Conservation (phyloP, 2,888 invertebrate species). For the Agrochola lychnidis region DNA sequence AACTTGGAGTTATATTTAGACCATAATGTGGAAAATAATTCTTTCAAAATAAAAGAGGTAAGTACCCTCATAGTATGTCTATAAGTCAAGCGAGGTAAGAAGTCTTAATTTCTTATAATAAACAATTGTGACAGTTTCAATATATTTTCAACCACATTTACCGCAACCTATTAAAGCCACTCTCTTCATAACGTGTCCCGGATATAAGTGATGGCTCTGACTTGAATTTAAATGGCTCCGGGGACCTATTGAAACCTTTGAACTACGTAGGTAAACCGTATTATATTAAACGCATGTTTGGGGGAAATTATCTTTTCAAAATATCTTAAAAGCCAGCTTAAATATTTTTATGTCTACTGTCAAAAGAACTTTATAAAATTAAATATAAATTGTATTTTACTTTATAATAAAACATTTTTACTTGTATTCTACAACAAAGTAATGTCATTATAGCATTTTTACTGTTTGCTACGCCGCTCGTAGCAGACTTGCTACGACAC, state of each 20-base stretch:
- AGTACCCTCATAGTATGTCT: neutral
- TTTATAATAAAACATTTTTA: conserved; percentile 24
- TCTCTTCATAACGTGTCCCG: conserved; percentile 1
- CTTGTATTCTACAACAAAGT: conserved; percentile 15
- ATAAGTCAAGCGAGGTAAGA: neutral
- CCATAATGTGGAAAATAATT: neutral
- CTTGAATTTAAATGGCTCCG: conserved; percentile 16
- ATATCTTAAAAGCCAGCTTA: neutral
- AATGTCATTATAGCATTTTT: conserved; percentile 21
- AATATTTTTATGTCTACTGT: conserved; percentile 7
- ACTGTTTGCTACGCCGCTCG: conserved; percentile 49
- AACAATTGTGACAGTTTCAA: neutral
- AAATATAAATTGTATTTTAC: conserved; percentile 1
- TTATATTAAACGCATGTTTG: neutral
- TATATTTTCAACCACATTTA: conserved; percentile 10
- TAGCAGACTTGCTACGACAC: conserved; percentile 49
- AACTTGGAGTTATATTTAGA: neutral
- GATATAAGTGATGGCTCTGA: conserved; percentile 17
- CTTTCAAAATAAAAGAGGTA: neutral
- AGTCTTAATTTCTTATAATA: neutral
- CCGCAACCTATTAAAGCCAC: neutral
- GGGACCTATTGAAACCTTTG: conserved; percentile 17
- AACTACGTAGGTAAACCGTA: neutral
- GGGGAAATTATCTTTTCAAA: neutral
- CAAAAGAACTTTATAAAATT: neutral